Percentiles rank a stretch among this genome's conserved stretches.
These are phyloP conservation scores for Pithys albifrons DNA, from an alignment of 2,113 vertebrate species.

Conservation along the genomic window DNA sequence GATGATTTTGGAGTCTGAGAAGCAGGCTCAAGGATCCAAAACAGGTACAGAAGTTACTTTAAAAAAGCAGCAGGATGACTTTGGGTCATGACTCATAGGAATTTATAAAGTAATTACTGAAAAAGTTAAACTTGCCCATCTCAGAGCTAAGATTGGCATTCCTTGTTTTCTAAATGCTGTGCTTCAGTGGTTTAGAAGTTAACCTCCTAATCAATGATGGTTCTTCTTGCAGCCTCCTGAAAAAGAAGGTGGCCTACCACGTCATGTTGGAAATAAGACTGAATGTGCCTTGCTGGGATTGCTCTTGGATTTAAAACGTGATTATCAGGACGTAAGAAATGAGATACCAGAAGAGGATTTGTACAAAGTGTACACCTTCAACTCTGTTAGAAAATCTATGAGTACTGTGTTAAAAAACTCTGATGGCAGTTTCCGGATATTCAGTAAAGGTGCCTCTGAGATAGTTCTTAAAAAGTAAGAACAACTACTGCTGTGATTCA, in stretches of 20 bases:
- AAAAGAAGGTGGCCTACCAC: conserved; percentile 95
- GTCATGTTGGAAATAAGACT: conserved; percentile 99
- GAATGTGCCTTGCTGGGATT: conserved; percentile 99
- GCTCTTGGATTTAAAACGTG: conserved; percentile 90
- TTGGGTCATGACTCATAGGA: not conserved
- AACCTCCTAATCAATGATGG: not conserved
- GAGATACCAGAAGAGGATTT: conserved; percentile 97
- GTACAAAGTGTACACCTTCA: conserved; percentile 99
- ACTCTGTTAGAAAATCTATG: conserved; percentile 98
- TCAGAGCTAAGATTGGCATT: not conserved
- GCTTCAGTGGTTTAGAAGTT: not conserved
- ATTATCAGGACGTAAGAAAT: conserved; percentile 94
- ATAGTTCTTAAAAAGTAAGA: conserved; percentile 98
- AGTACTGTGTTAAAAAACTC: conserved; percentile 96
- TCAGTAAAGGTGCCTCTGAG: conserved; percentile 99
- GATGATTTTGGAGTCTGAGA: not conserved
- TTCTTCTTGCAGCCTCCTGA: conserved; percentile 87
- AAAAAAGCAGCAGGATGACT: not conserved
- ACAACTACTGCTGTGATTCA: not conserved
- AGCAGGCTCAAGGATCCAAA: not conserved
- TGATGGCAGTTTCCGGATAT: conserved; percentile 96
- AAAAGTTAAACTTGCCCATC: not conserved
- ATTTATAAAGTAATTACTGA: not conserved
- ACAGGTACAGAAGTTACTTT: not conserved
- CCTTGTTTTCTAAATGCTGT: not conserved